Base-by-base conservation (phyloP, 1,140 invertebrate species). In the Pseudomyrmex gracilis region DNA sequence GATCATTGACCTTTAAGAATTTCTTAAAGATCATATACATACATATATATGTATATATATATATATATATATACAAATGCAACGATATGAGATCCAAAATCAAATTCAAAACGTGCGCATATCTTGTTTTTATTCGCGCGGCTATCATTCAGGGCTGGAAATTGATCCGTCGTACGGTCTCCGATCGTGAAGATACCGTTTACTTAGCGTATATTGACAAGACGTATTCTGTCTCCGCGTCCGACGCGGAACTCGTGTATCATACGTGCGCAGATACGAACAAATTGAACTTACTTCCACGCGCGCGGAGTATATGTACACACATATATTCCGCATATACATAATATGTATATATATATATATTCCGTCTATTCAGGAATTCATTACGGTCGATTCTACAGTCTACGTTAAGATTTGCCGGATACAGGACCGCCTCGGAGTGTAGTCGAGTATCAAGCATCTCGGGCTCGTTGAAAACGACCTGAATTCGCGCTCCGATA, bases 301-400 rank as follows among this genome's bases (percentile, higher is more conserved):
- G 64, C 47, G 66, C 0, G 34, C 34, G 5, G n/a, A n/a, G n/a
- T n/a, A n/a, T 34, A 34, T 34, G 34, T 34, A 34, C 34, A 34
- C 34, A 34, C 24, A 24, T 7, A 34, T 34, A 34, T 34, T 34
- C 34, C 34, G 34, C 34, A 34, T 34, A 34, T 34, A 34, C 7
- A 34, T 34, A 34, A 34, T 34, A 34, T 34, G 34, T 34, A 7
- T 34, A 34, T 34, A 34, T 34, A 34, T 82, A 85, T 85, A 85
- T 87, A 84, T 71, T 85, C 67, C 70, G 77, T 57, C 87, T 88
- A 90, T 90, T 89, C 87, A 88, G 89, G 89, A 90, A 90, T 90
- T 90, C 90, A 90, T 90, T 90, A 90, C 68, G 87, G 83, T 76
- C 89, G 86, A 90, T 90, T 90, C 90, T 89, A 84, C 82, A 5